Conservation (phyloP, 1,140 invertebrate species). For the Bombus waltoni region DNA sequence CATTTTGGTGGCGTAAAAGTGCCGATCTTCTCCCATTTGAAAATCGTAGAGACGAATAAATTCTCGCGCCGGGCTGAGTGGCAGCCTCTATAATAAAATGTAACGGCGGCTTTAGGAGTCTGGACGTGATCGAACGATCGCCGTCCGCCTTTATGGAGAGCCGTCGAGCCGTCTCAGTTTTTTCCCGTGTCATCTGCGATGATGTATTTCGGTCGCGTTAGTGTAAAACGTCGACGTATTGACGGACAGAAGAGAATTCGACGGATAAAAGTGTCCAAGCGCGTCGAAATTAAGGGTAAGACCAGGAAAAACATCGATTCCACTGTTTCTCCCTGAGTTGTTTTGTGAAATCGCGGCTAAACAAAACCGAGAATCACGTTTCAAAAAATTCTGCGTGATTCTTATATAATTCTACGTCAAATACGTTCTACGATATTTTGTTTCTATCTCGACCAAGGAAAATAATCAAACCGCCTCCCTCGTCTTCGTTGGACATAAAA, state of each 20-base stretch:
- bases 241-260: background rate
- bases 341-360: background rate
- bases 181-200: slow-evolving; percentile 52
- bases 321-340: background rate
- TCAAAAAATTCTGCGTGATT: background rate
- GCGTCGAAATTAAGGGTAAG: background rate
- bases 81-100: slow-evolving; percentile 69
- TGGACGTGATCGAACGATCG: slow-evolving; percentile 52
- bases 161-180: slow-evolving; percentile 63
- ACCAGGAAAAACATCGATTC: background rate
- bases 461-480: slow-evolving; percentile 57
- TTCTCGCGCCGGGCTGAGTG: slow-evolving; percentile 45
- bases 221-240: slow-evolving; percentile 31
- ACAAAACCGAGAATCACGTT: background rate
- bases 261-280: background rate
- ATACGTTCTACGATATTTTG: background rate
- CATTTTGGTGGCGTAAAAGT: slow-evolving; percentile 23
- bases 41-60: slow-evolving; percentile 48
- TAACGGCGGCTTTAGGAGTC: slow-evolving; percentile 61
- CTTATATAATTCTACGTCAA: background rate
- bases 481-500: slow-evolving; percentile 38
- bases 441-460: slow-evolving; percentile 19
- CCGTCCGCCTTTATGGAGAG: slow-evolving; percentile 56
- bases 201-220: slow-evolving; percentile 57
- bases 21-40: slow-evolving; percentile 46